A percentile compares a stretch with the other conserved stretches of the same genome.
These are phyloP conservation scores for Bufotes viridis DNA, from an alignment of 2,797 vertebrate genomes.

Conservation along the genomic window DNA sequence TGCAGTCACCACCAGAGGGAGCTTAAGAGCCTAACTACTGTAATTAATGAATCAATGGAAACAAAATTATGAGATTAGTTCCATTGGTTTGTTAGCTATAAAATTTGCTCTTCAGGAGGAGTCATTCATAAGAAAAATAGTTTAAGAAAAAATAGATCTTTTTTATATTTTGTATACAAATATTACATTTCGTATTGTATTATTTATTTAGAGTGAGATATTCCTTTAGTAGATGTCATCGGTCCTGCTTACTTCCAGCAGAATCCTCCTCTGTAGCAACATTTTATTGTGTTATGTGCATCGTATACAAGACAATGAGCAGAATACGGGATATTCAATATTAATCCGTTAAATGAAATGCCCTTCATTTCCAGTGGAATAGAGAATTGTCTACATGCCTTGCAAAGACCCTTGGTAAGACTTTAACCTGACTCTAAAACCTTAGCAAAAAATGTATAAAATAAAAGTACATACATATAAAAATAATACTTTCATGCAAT, in stretches of 20 bases:
- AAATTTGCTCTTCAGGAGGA: background rate
- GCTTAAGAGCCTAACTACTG: background rate
- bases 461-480: constrained; percentile 67
- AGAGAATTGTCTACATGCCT: background rate
- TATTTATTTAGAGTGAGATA: background rate
- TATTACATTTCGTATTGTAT: background rate
- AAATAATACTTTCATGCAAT: constrained; percentile 70
- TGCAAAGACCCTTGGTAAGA: background rate
- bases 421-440: constrained; percentile 10
- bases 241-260: background rate
- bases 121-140: too few relatives aligned
- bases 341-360: background rate
- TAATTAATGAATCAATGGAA: too few relatives aligned
- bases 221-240: background rate
- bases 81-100: background rate
- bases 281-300: background rate
- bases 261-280: background rate
- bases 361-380: constrained; percentile 10
- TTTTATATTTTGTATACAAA: background rate
- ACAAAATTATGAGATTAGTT: background rate
- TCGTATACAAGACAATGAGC: background rate
- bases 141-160: background rate
- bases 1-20: background rate
- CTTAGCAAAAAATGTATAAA: constrained; percentile 68
- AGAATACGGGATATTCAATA: background rate